Base-by-base conservation (phyloP, 2,113 vertebrate genomes). In the Neotoma lepida region DNA sequence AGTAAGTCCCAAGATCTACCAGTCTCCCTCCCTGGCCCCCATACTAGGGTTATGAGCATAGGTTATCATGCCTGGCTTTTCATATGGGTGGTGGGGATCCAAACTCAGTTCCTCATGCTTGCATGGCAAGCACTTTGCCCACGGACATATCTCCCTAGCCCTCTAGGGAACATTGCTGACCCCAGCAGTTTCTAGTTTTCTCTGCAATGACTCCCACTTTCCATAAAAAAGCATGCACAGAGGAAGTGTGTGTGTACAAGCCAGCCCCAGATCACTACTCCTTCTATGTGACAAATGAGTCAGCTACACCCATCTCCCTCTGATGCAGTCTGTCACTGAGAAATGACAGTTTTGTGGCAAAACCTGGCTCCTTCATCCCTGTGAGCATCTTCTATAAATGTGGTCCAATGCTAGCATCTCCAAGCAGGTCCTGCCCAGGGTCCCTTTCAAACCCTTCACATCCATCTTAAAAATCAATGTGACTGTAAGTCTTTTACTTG, bases 401-500 rank as follows among this genome's bases (percentile, higher is more conserved):
- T 22, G 66, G 70, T 41, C 30, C 39, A 88, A 26, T 3, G 86
- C 64, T 82, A 56, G 51, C 44, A 41, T 85, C 80, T 86, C 73
- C 73, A 51, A 85, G 63, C 14, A 9, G 86, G 41, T 0, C 41
- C 63, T 3, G 1, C 22, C 26, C n/a, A 35, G 77, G 9, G 84
- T 73, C 76, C 51, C 81, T 96, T 90, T 9, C 93, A 95, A 90
- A 87, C 44, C 66, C 46, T 92, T 96, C 64, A 93, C 49, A 77
- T 95, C 63, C 88, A 96, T 97, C 96, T 91, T 91, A 76, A 93
- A 97, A 98, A 91, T 64, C 35, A 93, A 39, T 56, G 81, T 74
- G 91, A 96, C 85, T 97, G 94, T 94, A 94, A 84, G 86, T 51
- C 91, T 97, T 96, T 66, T 73, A 85, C 94, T 96, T 89, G 93